Evolutionary conservation across 2,113 vertebrate species (phyloP), one percentile per base, ranked within the genome.

Genomic region (Mobula birostris): DNA sequence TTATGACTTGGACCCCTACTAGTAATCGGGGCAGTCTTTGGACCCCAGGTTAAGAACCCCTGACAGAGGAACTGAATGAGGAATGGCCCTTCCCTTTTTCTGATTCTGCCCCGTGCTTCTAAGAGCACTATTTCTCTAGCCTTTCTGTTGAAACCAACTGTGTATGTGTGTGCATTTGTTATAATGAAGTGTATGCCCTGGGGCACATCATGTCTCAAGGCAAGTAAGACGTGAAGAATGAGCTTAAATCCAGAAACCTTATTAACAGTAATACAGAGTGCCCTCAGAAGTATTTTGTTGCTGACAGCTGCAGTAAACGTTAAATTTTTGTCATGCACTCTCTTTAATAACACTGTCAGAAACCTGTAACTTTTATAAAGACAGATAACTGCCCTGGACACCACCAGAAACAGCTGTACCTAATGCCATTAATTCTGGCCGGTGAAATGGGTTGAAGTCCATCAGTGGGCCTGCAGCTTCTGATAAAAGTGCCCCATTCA

Each of bases 301-400:
- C 32, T 93, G 91, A 74, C 70, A 93, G 32, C 29, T 32, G 61
- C 12, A 90, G 61, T 66, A 32, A 90, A 66, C 85, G 17, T 27
- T 29, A 90, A 21, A 32, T 66, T 66, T 90, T 90, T n/a, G 66
- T n/a, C 15, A 6, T 90, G 58, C 91, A 92, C 68, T 27, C 68
- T 15, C 66, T 29, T 93, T 74, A 93, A 93, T 93, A 93, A 72
- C 40, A 76, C 24, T 93, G 90, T 93, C 90, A 93, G 90, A 74
- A 74, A 74, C 74, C 19, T 93, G 70, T 76, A 72, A 27, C 36
- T 74, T 93, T 93, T 56, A 29, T 70, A 93, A 72, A 93, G 91
- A 76, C 36, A 72, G 36, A 72, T 92, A 72, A 92, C 63, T 72
- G 68, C n/a, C 36, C 29, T 48, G 68, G 66, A 93, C 40, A 56